phyloP scores from a whole-genome alignment of 2,797 vertebrate species.

The Mormyrus proboscirostris region DNA sequence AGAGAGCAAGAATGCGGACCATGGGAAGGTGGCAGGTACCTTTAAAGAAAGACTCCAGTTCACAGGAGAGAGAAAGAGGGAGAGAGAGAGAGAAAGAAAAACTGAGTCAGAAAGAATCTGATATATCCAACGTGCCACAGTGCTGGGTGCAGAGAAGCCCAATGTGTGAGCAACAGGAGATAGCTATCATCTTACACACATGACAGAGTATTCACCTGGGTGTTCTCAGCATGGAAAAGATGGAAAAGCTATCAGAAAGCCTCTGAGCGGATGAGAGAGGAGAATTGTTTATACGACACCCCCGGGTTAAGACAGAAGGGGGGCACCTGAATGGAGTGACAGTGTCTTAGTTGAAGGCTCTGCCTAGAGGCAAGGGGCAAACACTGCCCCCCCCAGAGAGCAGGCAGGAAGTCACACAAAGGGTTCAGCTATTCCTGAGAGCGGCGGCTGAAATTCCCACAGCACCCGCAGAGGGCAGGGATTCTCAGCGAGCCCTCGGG shows the following conservation, averaged over 20 bases:
- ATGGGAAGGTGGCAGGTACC: neutral
- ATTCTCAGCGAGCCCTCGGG: neutral
- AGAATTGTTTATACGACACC: neutral
- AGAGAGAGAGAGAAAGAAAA: neutral
- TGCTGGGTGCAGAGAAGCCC: neutral
- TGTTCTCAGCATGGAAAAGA: neutral
- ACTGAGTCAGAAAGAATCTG: neutral
- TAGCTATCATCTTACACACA: neutral
- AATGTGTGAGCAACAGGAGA: neutral
- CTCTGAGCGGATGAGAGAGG: neutral
- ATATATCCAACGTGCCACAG: neutral
- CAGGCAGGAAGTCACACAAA: neutral
- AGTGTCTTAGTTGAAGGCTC: neutral
- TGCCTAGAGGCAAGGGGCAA: neutral
- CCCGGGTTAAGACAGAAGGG: neutral
- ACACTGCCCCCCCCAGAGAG: neutral
- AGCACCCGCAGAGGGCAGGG: neutral
- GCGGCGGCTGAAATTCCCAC: neutral
- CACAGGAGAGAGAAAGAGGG: neutral
- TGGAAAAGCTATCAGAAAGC: neutral
- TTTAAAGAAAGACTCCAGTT: neutral
- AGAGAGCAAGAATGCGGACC: neutral
- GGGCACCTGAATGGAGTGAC: neutral
- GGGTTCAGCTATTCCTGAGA: neutral
- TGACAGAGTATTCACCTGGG: neutral